Evolutionary conservation across 2,888 invertebrate species (phyloP), one percentile per base, ranked within the genome.

Genomic region (Drosophila mulleri): DNA sequence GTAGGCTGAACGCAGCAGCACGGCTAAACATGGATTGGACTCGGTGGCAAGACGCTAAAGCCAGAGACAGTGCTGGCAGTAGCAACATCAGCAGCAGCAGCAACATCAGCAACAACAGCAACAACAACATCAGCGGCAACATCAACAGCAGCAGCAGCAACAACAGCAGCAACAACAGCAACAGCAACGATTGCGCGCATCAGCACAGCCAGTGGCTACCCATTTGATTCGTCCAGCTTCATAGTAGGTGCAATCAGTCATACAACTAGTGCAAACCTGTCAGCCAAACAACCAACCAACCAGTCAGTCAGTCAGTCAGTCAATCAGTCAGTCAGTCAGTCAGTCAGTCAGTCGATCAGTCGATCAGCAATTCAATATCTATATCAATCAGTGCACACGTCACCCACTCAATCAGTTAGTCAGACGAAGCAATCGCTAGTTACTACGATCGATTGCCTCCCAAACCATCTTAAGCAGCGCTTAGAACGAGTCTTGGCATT

Each of bases 11-110:
- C 78, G 87, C 71, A 56, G 87, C 71, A 53, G 61, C 86, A 64
- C 61, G 73, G 70, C 72, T 89, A 78, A 90, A 88, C 85, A 92
- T 92, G 92, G 92, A 92, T 90, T 93, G 92, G 93, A 92, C 91
- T 85, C 90, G 92, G 85, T 91, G 92, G 92, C 91, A 91, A 86
- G 89, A 90, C 81, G 89, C 90, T 72, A 66, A 79, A 68, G 88
- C 83, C 90, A 83, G 83, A 88, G 88, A 89, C 78, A 91, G 91
- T 79, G 85, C 92, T 80, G 92, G 92, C 91, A 87, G 82, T 80
- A 90, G 83, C 83, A 82, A 78, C 68, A 89, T 81, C 83, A 82
- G 76, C 68, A 88, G n/a, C 53, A 54, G 8, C 56, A 29, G 78
- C 72, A 85, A 83, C 80, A 35, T 2, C 35, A 35, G 1, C 12